Percentiles rank a stretch among this genome's conserved stretches.
phyloP scores from a whole-genome alignment of 2,888 invertebrate species.

The Plemyria rubiginata region DNA sequence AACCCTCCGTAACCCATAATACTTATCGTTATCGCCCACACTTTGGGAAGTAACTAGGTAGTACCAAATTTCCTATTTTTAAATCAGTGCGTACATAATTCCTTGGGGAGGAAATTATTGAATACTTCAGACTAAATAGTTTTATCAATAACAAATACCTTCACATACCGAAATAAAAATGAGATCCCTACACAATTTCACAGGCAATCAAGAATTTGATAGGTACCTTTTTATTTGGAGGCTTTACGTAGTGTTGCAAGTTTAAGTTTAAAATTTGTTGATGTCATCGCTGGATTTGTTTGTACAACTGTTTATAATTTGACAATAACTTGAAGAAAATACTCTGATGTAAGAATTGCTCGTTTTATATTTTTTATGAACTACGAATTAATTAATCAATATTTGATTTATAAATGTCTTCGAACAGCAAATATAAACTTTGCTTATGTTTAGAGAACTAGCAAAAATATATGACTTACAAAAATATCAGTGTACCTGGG shows the following conservation, averaged over 20 bases:
- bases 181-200: not conserved
- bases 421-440: not conserved
- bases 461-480: slow-evolving; percentile 1
- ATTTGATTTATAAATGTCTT: not conserved
- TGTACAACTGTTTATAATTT: slow-evolving; percentile 16
- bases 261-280: slow-evolving; percentile 8
- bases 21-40: slow-evolving; percentile 31
- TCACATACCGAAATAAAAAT: not conserved
- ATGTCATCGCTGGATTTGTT: slow-evolving; percentile 20
- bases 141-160: not conserved
- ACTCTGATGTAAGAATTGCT: not conserved
- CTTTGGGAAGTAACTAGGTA: slow-evolving; percentile 24
- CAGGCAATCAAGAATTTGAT: not conserved
- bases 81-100: slow-evolving; percentile 10
- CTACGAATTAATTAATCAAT: slow-evolving; percentile 2
- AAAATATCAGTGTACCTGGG: not conserved
- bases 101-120: not conserved
- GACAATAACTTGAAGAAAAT: slow-evolving; percentile 19
- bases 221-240: slow-evolving; percentile 5
- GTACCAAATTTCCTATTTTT: slow-evolving; percentile 26
- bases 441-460: not conserved
- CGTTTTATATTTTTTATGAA: too few species aligned
- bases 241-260: slow-evolving; percentile 11
- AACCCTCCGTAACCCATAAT: slow-evolving; percentile 28
- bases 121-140: not conserved